phyloP scores from a whole-genome alignment of 2,797 vertebrate species.

The Perodicticus potto region DNA sequence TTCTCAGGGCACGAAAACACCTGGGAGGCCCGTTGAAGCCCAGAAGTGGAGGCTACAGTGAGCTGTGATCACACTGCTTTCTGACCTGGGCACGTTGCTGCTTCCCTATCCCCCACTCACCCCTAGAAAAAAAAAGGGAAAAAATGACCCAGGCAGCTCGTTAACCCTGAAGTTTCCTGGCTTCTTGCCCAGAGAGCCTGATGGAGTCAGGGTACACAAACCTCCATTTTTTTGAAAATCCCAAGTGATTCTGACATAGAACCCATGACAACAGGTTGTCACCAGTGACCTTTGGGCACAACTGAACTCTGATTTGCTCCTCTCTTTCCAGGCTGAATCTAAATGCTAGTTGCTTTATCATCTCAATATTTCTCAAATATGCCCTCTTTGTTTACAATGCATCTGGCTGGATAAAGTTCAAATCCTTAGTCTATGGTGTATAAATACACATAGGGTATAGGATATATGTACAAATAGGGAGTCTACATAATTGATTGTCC shows the following conservation, averaged over 20 bases:
- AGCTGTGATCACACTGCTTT: too few relatives aligned
- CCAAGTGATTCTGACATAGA: neutral
- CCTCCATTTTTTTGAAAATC: neutral
- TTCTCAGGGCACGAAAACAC: neutral
- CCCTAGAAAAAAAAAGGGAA: too few relatives aligned
- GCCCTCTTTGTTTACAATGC: neutral
- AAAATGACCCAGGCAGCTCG: neutral
- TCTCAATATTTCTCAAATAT: neutral
- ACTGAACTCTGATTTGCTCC: too few relatives aligned
- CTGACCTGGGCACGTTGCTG: too few relatives aligned
- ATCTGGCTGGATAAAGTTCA: neutral
- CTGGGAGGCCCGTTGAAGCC: too few relatives aligned
- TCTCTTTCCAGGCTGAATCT: neutral
- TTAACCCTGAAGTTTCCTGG: neutral
- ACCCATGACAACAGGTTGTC: neutral
- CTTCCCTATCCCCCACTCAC: too few relatives aligned
- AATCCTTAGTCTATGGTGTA: neutral
- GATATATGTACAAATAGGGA: too few relatives aligned
- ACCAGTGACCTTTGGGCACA: neutral
- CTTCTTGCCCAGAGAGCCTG: neutral
- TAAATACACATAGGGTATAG: neutral
- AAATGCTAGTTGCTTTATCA: neutral
- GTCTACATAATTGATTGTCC: neutral
- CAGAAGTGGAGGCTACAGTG: too few relatives aligned
- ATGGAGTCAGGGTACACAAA: rapidly evolving